Conservation (phyloP, 2,113 vertebrate genomes). For the Tautogolabrus adspersus region DNA sequence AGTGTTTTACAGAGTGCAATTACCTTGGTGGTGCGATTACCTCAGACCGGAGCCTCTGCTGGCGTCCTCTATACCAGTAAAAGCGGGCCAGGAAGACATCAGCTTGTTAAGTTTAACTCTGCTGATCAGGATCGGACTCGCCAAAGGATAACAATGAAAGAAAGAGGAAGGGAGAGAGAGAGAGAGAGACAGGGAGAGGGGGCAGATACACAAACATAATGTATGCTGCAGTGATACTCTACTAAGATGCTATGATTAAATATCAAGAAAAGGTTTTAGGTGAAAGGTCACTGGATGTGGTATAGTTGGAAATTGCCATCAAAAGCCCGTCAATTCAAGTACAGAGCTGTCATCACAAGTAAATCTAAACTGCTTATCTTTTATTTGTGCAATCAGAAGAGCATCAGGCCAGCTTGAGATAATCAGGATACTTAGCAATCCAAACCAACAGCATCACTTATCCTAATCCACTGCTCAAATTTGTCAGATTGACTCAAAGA, state of each 20-base stretch:
- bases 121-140: constrained; percentile 57
- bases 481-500: constrained; percentile 22
- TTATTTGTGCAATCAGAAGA: constrained; percentile 35
- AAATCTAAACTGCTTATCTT: constrained; percentile 37
- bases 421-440: constrained; percentile 22
- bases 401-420: constrained; percentile 12
- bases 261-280: constrained; percentile 48
- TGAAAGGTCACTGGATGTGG: constrained; percentile 50
- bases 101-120: constrained; percentile 81
- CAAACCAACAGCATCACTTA: constrained; percentile 14
- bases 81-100: constrained; percentile 73
- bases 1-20: constrained; percentile 80
- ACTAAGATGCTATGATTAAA: constrained; percentile 57
- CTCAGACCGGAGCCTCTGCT: constrained; percentile 74
- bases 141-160: constrained; percentile 48
- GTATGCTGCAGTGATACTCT: constrained; percentile 52
- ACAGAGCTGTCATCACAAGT: constrained; percentile 40
- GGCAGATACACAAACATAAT: constrained; percentile 19
- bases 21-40: constrained; percentile 79
- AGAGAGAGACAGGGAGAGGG: not conserved
- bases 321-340: constrained; percentile 22
- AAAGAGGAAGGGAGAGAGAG: not conserved
- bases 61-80: constrained; percentile 70
- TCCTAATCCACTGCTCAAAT: constrained; percentile 17
- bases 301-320: constrained; percentile 32